Percentiles rank a stretch among this genome's conserved stretches.
These are phyloP conservation scores for Atrichornis clamosus DNA, from an alignment of 2,113 vertebrate genomes.

Conservation along the genomic window DNA sequence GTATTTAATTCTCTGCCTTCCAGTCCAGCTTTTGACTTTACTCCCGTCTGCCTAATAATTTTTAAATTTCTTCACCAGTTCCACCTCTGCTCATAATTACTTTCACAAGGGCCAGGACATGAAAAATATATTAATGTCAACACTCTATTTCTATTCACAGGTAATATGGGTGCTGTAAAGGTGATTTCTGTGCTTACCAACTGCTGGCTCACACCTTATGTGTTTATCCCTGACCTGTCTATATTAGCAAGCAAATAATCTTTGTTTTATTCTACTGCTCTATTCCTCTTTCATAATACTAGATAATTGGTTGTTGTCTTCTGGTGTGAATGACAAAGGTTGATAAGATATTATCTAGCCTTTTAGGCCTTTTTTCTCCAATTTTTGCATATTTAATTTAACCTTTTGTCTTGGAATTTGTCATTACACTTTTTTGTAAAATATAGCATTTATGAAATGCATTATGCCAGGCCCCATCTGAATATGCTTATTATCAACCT, in stretches of 20 bases:
- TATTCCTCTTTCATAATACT: background rate
- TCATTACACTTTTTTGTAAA: background rate
- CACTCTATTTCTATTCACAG: background rate
- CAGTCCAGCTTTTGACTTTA: background rate
- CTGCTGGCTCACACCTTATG: background rate
- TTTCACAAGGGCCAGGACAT: background rate
- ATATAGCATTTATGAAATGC: background rate
- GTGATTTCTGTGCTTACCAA: background rate
- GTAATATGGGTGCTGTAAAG: background rate
- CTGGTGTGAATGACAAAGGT: background rate
- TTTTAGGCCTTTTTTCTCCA: background rate
- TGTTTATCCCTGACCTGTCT: background rate
- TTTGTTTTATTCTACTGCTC: background rate
- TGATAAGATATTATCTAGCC: background rate
- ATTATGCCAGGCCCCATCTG: background rate
- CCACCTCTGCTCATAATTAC: background rate
- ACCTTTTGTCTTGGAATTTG: background rate
- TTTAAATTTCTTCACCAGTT: background rate
- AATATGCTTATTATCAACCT: background rate
- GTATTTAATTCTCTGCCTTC: background rate
- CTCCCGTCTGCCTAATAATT: background rate
- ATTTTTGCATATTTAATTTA: background rate
- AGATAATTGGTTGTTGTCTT: background rate
- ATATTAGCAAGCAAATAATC: background rate
- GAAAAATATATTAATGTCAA: background rate